Percentiles rank a stretch among this genome's conserved stretches.
Conservation (phyloP, 1,140 invertebrate genomes). For the Oncopodura yosiiana region DNA sequence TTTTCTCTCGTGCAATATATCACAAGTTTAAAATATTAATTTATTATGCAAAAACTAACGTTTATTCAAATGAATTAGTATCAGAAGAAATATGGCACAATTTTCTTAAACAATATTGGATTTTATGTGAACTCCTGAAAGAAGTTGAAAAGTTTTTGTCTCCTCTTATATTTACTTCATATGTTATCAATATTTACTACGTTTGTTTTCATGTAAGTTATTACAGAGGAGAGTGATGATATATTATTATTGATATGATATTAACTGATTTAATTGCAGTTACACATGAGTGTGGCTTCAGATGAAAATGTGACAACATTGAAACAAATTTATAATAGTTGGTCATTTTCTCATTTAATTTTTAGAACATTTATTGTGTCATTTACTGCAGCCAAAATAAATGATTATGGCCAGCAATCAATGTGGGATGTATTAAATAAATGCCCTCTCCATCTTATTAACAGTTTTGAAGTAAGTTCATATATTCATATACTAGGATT, state of each 20-base stretch:
- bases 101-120: not conserved
- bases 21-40: conserved; percentile 16
- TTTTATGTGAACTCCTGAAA: not conserved
- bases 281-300: conserved; percentile 6
- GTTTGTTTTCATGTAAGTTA: conserved; percentile 9
- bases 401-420: not conserved
- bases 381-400: not conserved
- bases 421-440: no score
- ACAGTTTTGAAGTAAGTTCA: not conserved
- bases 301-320: not conserved
- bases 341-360: conserved; percentile 13
- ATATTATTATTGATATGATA: not conserved
- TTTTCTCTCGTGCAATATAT: conserved; percentile 15
- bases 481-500: not conserved
- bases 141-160: conserved; percentile 1
- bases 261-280: not conserved
- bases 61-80: not conserved
- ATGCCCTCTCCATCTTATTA: not conserved
- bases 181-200: not conserved
- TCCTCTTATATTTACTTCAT: conserved; percentile 8
- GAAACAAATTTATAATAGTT: conserved; percentile 1
- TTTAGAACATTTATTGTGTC: not conserved
- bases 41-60: not conserved
- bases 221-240: not conserved
- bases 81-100: not conserved